phyloP scores from a whole-genome alignment of 2,888 invertebrate species.

The Dynastes hyllus region DNA sequence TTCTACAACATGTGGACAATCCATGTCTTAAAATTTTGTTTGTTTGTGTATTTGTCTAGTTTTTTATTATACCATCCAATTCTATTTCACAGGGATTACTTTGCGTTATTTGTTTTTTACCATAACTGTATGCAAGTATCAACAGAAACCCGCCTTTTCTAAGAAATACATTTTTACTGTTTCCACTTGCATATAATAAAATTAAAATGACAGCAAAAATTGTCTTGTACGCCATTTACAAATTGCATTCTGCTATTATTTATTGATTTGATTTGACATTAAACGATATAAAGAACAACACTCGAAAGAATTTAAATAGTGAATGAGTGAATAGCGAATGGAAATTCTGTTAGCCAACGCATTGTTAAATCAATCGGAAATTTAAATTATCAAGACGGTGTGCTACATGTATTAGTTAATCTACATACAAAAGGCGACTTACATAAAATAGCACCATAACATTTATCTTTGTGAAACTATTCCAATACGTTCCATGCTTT shows the following conservation, averaged over 20 bases:
- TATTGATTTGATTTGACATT: not conserved
- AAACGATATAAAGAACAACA: not conserved
- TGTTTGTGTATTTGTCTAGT: too few species aligned
- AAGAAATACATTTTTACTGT: too few species aligned
- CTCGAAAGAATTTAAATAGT: conserved; percentile 1
- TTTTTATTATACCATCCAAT: too few species aligned
- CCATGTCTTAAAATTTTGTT: too few species aligned
- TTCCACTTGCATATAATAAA: too few species aligned
- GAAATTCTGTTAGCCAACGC: conserved; percentile 6
- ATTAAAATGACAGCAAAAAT: not conserved
- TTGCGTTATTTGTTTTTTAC: too few species aligned
- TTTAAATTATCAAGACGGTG: conserved; percentile 30
- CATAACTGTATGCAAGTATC: too few species aligned
- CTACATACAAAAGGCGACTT: conserved; percentile 43
- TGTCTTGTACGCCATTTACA: not conserved
- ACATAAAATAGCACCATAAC: conserved; percentile 36
- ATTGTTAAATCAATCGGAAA: conserved; percentile 32
- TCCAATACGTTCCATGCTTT: conserved; percentile 12
- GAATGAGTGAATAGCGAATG: conserved; percentile 26
- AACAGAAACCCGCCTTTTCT: too few species aligned
- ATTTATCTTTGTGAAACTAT: conserved; percentile 30
- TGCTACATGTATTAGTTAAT: conserved; percentile 40
- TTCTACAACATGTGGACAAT: too few species aligned
- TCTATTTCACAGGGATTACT: too few species aligned
- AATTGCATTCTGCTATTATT: conserved; percentile 3